phyloP scores from a whole-genome alignment of 2,113 vertebrate species.

The Rutilus rutilus region DNA sequence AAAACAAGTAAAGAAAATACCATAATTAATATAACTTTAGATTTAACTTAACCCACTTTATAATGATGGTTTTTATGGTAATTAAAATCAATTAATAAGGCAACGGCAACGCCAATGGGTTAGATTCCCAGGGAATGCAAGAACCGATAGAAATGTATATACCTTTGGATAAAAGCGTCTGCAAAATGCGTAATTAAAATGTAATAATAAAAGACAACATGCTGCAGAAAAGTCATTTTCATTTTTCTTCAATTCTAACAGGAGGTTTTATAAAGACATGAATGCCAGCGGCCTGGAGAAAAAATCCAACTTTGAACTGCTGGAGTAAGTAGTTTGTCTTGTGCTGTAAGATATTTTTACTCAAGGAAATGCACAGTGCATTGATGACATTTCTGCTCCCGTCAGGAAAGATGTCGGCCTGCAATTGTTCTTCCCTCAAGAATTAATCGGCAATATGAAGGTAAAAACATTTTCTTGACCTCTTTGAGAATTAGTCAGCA shows the following conservation, averaged over 20 bases:
- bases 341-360: neutral
- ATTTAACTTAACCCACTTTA: too few relatives aligned
- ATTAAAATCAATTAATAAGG: too few relatives aligned
- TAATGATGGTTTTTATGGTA: too few relatives aligned
- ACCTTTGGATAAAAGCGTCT: too few relatives aligned
- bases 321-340: conserved; percentile 84
- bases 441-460: conserved; percentile 90
- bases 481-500: neutral
- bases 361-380: neutral
- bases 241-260: conserved; percentile 58
- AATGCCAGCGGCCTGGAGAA: conserved; percentile 90
- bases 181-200: neutral
- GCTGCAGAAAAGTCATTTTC: neutral
- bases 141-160: too few relatives aligned
- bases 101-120: too few relatives aligned
- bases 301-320: conserved; percentile 90
- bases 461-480: conserved; percentile 62
- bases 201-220: neutral
- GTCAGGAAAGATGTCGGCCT: conserved; percentile 91
- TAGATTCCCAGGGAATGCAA: too few relatives aligned
- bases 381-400: neutral
- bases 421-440: conserved; percentile 89
- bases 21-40: neutral
- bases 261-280: conserved; percentile 96
- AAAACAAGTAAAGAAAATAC: neutral